Conservation (phyloP, 2,797 vertebrate genomes). For the Enteromius argenteus region DNA sequence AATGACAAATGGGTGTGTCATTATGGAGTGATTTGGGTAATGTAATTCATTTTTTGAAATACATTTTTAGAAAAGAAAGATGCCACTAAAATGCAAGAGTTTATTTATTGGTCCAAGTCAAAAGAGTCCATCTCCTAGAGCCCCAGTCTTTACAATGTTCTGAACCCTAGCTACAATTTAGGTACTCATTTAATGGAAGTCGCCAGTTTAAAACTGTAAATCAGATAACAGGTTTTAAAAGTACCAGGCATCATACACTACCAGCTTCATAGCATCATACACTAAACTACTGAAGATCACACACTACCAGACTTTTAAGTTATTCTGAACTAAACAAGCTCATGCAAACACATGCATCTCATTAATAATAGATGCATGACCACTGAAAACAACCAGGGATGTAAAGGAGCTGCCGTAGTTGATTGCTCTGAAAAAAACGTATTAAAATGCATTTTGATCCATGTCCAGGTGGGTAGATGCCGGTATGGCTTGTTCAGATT, state of each 20-base stretch:
- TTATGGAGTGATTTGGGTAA: background rate
- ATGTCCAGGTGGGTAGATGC: background rate
- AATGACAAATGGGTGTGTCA: slow-evolving; percentile 18
- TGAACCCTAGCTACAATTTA: background rate
- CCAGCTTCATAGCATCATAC: background rate
- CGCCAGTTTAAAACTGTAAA: background rate
- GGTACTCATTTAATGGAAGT: background rate
- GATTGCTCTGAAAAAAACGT: background rate
- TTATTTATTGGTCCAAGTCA: background rate
- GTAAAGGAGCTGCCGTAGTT: background rate
- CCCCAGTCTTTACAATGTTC: background rate
- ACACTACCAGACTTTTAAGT: background rate
- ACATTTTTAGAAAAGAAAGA: background rate
- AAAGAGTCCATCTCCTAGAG: background rate
- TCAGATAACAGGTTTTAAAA: background rate
- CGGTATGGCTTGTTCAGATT: background rate
- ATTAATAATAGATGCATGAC: background rate
- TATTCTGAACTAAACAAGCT: background rate
- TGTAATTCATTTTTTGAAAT: background rate
- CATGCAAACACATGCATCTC: background rate
- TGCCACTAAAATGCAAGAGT: background rate
- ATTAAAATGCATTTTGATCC: background rate
- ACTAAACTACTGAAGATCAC: background rate
- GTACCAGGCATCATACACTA: background rate
- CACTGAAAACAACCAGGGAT: background rate